These are phyloP conservation scores for Drosophila auraria DNA, from an alignment of 1,140 invertebrate species.

Conservation along the genomic window DNA sequence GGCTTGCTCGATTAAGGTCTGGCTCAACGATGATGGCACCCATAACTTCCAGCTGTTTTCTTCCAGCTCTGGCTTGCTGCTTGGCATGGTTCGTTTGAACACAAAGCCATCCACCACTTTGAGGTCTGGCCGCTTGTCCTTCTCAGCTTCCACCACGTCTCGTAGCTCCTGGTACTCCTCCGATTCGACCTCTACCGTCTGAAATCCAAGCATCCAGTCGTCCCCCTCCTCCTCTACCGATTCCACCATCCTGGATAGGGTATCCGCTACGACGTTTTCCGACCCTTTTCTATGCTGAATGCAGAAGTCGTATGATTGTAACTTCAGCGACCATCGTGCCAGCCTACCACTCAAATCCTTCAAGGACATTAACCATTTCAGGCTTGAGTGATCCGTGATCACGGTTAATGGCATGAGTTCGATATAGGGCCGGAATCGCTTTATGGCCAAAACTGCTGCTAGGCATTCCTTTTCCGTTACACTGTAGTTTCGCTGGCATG, in stretches of 20 bases:
- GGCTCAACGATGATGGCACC: neutral
- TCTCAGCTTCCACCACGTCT: neutral
- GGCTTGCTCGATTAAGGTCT: neutral
- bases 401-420: conserved; percentile 1
- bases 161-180: neutral
- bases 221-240: neutral
- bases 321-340: neutral
- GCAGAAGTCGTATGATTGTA: neutral
- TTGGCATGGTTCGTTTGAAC: neutral
- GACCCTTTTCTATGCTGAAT: conserved; percentile 5
- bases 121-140: neutral
- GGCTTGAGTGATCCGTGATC: conserved; percentile 10
- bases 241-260: neutral
- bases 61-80: neutral
- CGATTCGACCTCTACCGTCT: conserved; percentile 2
- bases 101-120: conserved; percentile 1
- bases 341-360: conserved; percentile 1
- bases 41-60: conserved; percentile 7
- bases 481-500: conserved; percentile 1
- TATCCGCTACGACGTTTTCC: conserved; percentile 10
- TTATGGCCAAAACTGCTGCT: neutral
- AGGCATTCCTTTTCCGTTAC: conserved; percentile 19
- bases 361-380: conserved; percentile 14
- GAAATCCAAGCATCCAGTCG: conserved; percentile 1
- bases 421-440: conserved; percentile 2